phyloP scores from a whole-genome alignment of 92 coral and sea anemone genomes.

The Siderastrea siderea region DNA sequence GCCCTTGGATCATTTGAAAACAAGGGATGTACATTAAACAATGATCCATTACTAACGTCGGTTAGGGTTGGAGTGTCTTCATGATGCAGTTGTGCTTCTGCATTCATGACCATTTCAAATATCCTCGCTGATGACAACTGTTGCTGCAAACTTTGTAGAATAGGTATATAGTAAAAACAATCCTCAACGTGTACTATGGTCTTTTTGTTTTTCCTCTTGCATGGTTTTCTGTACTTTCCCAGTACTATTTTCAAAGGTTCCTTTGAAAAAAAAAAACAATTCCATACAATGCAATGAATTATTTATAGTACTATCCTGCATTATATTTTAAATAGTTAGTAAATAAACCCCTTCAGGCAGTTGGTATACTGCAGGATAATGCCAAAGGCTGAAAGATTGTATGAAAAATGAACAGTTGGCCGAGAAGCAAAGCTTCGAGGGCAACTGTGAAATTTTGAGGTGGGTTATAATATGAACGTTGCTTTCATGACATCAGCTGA shows the following conservation, averaged over 20 bases:
- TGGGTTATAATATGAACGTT: too few species aligned
- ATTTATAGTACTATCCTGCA: neutral
- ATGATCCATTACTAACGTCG: conserved; percentile 25
- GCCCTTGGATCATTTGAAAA: conserved; percentile 18
- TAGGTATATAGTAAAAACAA: conserved; percentile 22
- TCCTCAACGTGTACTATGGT: conserved; percentile 19
- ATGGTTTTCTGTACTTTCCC: neutral
- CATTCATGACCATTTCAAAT: conserved; percentile 24
- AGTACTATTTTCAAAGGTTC: conserved; percentile 2
- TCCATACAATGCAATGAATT: neutral
- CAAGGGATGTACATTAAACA: neutral
- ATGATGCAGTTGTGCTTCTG: neutral
- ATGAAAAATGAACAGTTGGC: too few species aligned
- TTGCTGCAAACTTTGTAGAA: conserved; percentile 15
- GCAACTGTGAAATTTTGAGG: too few species aligned
- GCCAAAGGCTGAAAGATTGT: too few species aligned
- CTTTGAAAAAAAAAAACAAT: neutral
- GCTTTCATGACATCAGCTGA: too few species aligned
- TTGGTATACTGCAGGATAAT: too few species aligned
- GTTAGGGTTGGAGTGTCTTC: conserved; percentile 7
- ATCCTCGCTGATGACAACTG: conserved; percentile 22
- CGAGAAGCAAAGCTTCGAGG: too few species aligned
- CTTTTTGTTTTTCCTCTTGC: neutral
- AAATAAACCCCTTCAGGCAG: too few species aligned
- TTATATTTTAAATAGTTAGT: too few species aligned